These are phyloP conservation scores for Artemia sinica DNA, from an alignment of 2,888 invertebrate genomes.

Conservation along the genomic window DNA sequence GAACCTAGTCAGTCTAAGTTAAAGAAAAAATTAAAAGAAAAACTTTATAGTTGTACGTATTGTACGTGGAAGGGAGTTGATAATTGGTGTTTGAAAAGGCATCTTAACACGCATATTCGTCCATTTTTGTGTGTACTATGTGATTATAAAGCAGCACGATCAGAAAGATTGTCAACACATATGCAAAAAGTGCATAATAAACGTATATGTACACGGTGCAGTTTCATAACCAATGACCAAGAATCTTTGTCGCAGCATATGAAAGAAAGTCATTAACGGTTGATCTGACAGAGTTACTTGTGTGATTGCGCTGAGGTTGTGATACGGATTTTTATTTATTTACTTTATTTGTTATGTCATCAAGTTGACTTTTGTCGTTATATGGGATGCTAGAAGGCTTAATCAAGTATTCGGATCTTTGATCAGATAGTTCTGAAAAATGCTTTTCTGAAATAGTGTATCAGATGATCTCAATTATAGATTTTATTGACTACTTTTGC, in stretches of 20 bases:
- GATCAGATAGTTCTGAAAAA: too few species aligned
- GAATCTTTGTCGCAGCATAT: slow-evolving; percentile 57
- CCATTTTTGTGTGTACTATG: slow-evolving; percentile 76
- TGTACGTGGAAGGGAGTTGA: slow-evolving; percentile 84
- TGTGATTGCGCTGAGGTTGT: too few species aligned
- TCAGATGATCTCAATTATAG: too few species aligned
- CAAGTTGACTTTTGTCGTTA: too few species aligned
- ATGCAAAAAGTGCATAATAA: slow-evolving; percentile 81
- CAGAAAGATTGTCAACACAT: slow-evolving; percentile 72
- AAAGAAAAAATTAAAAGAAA: slow-evolving; percentile 40
- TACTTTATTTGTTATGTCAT: too few species aligned
- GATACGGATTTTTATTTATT: too few species aligned
- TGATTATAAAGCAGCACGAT: slow-evolving; percentile 81
- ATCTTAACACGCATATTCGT: slow-evolving; percentile 79
- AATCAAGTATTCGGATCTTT: too few species aligned
- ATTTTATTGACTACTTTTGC: too few species aligned
- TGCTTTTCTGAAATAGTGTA: too few species aligned
- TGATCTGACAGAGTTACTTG: not conserved
- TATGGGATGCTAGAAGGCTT: too few species aligned
- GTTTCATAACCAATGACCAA: slow-evolving; percentile 66
- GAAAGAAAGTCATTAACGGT: slow-evolving; percentile 33
- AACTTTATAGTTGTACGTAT: slow-evolving; percentile 67
- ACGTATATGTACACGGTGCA: slow-evolving; percentile 71
- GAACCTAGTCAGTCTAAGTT: slow-evolving; percentile 25
- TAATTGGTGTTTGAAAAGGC: slow-evolving; percentile 81